A percentile compares a stretch with the other conserved stretches of the same genome.
These are phyloP conservation scores for Sphyrna mokarran DNA, from an alignment of 2,113 vertebrate species.

Conservation along the genomic window DNA sequence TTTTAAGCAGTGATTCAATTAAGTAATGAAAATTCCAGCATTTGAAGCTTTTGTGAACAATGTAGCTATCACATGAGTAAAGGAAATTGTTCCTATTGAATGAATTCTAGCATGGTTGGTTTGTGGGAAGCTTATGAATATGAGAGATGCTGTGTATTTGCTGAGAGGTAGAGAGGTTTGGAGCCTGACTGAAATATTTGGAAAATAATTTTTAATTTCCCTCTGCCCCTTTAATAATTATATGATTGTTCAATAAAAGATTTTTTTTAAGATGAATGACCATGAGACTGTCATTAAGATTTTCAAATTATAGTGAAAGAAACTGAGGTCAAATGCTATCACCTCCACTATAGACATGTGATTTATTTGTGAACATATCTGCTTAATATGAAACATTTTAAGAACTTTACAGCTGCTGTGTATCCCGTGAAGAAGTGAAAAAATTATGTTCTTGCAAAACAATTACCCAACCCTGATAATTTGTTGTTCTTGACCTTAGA, in stretches of 20 bases:
- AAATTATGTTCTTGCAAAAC: not conserved
- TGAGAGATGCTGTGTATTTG: slow-evolving; percentile 6
- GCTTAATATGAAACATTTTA: not conserved
- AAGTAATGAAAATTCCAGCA: not conserved
- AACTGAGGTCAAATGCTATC: not conserved
- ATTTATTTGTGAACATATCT: not conserved
- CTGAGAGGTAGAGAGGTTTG: not conserved
- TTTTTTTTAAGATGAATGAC: not conserved
- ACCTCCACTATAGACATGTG: not conserved
- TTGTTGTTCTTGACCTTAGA: not conserved
- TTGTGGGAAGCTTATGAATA: slow-evolving; percentile 20
- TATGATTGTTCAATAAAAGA: not conserved
- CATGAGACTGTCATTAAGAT: not conserved
- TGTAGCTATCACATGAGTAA: not conserved
- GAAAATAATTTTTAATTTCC: not conserved
- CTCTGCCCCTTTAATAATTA: not conserved
- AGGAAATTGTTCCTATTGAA: not conserved
- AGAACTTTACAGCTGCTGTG: not conserved
- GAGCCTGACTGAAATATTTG: not conserved
- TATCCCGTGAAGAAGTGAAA: not conserved
- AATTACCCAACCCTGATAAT: not conserved
- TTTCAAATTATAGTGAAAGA: not conserved
- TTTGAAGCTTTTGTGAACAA: not conserved
- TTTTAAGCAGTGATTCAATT: not conserved
- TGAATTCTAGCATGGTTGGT: not conserved